Percentiles rank a stretch among this genome's conserved stretches.
Conservation (phyloP, 2,888 invertebrate genomes). For the Heterodera filipjevi region DNA sequence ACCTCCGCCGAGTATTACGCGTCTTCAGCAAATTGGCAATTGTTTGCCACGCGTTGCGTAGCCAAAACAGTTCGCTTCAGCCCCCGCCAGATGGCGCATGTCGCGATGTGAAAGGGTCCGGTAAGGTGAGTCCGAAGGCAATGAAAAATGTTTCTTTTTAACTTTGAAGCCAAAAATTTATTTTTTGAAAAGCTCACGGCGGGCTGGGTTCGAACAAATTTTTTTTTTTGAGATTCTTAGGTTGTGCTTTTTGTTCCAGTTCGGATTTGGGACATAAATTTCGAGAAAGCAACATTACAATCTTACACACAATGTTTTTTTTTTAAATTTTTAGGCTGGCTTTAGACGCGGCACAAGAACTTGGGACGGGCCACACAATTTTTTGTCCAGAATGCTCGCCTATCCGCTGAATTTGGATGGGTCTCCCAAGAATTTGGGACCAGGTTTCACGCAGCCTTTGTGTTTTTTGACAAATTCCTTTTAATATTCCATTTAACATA, state of each 20-base stretch:
- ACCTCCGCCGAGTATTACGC: slow-evolving; percentile 38
- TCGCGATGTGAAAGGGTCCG: slow-evolving; percentile 40
- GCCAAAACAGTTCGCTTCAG: slow-evolving; percentile 32
- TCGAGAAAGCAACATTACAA: not conserved
- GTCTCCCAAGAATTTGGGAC: slow-evolving; percentile 57
- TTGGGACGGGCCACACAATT: slow-evolving; percentile 56
- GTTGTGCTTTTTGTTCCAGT: not conserved
- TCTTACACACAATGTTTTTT: not conserved
- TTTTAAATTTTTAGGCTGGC: slow-evolving; percentile 46
- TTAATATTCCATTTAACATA: no score
- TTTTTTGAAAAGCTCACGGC: no score
- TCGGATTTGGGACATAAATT: not conserved
- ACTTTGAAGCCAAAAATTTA: no score
- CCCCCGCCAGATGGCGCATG: not conserved
- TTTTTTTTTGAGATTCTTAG: no score
- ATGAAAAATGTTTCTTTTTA: no score
- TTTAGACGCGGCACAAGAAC: slow-evolving; percentile 51
- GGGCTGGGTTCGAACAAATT: no score
- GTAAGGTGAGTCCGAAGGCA: slow-evolving; percentile 21
- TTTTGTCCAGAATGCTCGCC: slow-evolving; percentile 54
- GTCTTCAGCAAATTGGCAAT: slow-evolving; percentile 63
- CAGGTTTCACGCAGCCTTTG: no score
- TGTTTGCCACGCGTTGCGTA: slow-evolving; percentile 54
- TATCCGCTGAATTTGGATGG: slow-evolving; percentile 59
- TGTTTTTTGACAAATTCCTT: no score